phyloP scores from a whole-genome alignment of 2,113 vertebrate species.

The Bubalus kerabau region DNA sequence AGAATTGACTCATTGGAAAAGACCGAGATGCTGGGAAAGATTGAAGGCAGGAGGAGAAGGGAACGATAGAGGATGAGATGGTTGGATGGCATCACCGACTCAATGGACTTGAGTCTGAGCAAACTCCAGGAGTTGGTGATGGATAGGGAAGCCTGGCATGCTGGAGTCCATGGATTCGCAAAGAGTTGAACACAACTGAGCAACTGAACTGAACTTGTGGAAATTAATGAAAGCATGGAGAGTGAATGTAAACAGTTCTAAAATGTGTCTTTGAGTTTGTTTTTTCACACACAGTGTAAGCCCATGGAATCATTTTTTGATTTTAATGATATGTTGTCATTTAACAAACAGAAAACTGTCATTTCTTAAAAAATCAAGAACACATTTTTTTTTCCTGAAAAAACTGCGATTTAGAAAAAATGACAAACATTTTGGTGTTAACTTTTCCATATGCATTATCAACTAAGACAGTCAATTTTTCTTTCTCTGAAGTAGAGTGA shows the following conservation, averaged over 20 bases:
- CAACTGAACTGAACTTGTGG: background rate
- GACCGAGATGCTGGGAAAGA: background rate
- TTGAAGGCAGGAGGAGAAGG: fast-evolving
- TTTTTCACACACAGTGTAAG: background rate
- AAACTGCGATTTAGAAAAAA: background rate
- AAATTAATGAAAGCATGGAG: background rate
- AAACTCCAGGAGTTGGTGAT: background rate
- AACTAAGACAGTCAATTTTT: background rate
- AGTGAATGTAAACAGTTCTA: background rate
- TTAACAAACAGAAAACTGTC: background rate
- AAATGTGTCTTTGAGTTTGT: background rate
- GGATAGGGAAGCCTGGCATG: background rate
- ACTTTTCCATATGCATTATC: background rate
- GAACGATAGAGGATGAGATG: background rate
- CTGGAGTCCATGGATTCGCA: background rate
- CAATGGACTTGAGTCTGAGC: background rate
- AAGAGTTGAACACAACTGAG: background rate
- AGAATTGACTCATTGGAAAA: background rate
- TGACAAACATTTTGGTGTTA: background rate
- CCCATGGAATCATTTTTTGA: background rate
- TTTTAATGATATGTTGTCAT: background rate
- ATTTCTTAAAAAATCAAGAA: background rate
- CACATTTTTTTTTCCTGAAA: background rate
- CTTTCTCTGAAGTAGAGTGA: background rate
- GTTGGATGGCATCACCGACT: background rate